Evolutionary conservation across 2,888 invertebrate species (phyloP).

Genomic region (Nemotelus nigrinus): DNA sequence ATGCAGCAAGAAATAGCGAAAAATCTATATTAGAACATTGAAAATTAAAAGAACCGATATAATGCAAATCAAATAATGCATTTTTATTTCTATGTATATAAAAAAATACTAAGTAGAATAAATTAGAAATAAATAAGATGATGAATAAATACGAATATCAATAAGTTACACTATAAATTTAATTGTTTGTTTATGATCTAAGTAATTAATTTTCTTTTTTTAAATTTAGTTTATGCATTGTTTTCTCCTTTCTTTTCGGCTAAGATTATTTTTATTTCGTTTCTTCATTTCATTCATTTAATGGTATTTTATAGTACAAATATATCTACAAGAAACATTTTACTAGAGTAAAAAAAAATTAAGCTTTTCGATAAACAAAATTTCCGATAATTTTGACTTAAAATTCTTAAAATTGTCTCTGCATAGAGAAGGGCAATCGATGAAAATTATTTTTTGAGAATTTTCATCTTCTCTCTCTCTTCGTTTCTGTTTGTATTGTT

Average conservation of each 20-base stretch:
- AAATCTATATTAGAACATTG: no score
- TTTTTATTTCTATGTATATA: background rate
- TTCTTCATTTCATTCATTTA: conserved; percentile 12
- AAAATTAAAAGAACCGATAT: no score
- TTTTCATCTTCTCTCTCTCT: background rate
- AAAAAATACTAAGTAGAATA: background rate
- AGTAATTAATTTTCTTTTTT: background rate
- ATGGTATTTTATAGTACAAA: conserved; percentile 14
- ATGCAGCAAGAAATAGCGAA: no score
- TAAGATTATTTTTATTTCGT: conserved; percentile 13
- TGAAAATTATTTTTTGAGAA: background rate
- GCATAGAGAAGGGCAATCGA: background rate
- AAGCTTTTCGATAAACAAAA: background rate
- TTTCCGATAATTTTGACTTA: no score
- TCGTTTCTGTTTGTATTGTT: conserved; percentile 6
- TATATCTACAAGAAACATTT: conserved; percentile 33
- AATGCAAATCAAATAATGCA: background rate
- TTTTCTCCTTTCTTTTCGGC: background rate
- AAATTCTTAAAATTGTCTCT: no score
- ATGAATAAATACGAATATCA: conserved; percentile 8
- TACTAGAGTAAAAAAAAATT: conserved; percentile 38
- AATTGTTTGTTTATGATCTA: conserved; percentile 10
- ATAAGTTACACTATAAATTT: background rate
- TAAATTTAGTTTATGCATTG: conserved; percentile 38
- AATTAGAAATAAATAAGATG: conserved; percentile 8